Evolutionary conservation across 2,797 vertebrate species (phyloP).

Genomic region (Eulemur mongoz): DNA sequence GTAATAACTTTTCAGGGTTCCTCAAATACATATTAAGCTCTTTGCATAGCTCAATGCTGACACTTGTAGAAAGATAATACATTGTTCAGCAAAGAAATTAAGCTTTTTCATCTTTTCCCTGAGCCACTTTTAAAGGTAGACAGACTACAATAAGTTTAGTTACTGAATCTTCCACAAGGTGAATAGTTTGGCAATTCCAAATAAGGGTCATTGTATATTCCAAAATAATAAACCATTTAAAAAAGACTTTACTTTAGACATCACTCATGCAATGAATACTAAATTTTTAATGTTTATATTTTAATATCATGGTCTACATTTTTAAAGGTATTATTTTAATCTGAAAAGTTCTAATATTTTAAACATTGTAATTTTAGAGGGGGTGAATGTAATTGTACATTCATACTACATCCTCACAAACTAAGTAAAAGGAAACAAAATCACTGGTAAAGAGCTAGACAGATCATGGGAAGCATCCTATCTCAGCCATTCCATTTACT

Average conservation of each 20-base stretch:
- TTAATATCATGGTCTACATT: slow-evolving; percentile 34
- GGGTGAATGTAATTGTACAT: background rate
- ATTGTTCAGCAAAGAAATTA: slow-evolving; percentile 5
- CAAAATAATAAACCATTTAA: background rate
- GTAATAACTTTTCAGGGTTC: slow-evolving; percentile 1
- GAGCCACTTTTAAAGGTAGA: background rate
- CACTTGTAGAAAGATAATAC: background rate
- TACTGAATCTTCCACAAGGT: background rate
- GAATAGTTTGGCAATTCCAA: slow-evolving; percentile 1
- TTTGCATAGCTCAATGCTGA: background rate
- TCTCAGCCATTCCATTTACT: background rate
- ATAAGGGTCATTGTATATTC: background rate
- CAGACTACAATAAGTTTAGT: background rate
- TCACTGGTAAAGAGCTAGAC: background rate
- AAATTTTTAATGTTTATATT: slow-evolving; percentile 42
- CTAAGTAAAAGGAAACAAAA: background rate
- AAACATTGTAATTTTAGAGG: slow-evolving; percentile 15
- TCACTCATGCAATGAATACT: background rate
- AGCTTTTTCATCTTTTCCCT: background rate
- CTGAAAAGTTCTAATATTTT: slow-evolving; percentile 28
- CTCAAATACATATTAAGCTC: background rate
- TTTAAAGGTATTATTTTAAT: slow-evolving; percentile 50
- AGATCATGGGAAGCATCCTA: background rate
- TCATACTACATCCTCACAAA: background rate
- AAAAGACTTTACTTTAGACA: slow-evolving; percentile 16